Base-by-base conservation (phyloP, 2,113 vertebrate species). In the Siniperca chuatsi region DNA sequence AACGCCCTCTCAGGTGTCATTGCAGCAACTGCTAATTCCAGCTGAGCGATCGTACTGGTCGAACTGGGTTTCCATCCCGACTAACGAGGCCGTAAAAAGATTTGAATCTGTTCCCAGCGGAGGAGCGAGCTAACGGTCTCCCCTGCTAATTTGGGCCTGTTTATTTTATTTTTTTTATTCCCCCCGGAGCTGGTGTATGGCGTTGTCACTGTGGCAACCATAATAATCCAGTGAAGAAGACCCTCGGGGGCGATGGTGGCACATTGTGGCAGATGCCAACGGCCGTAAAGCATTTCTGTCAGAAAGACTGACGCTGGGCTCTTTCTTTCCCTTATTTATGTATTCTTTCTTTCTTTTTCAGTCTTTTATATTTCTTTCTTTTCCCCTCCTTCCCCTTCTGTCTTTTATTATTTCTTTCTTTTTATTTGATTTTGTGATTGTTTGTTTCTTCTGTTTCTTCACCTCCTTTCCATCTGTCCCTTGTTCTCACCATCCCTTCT, bases 191-290 rank as follows among this genome's bases (percentile, higher is more conserved):
- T n/a, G 67, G 13, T 37, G 70, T 61, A 69, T 66, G 70, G 33
- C 6, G 23, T 66, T 54, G 84, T 89, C 60, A 54, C 80, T n/a
- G 68, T 79, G 77, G 84, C 37, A 71, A 75, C 84, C 74, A 42
- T 82, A 85, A 88, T 83, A 73, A 85, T 66, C 69, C 66, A 42
- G 73, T 29, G 76, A 62, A 84, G 76, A 65, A 71, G 86, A 60
- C 89, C 84, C 87, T 71, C 4, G 86, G 79, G 90, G 85, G 67
- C 48, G 7, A 66, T 87, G 40, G 84, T 21, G 84, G 82, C 76
- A 33, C 23, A 9, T 60, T 11, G 88, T 74, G 89, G 77, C 90
- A 93, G 90, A 90, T 92, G 92, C 78, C 71, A 84, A 69, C 79
- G 68, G 92, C 81, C 35, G 55, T 92, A 89, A 91, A 91, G 29